A percentile compares a stretch with the other conserved stretches of the same genome.
Evolutionary conservation across 2,797 vertebrate species (phyloP).

Genomic region (Carcharodon carcharias): DNA sequence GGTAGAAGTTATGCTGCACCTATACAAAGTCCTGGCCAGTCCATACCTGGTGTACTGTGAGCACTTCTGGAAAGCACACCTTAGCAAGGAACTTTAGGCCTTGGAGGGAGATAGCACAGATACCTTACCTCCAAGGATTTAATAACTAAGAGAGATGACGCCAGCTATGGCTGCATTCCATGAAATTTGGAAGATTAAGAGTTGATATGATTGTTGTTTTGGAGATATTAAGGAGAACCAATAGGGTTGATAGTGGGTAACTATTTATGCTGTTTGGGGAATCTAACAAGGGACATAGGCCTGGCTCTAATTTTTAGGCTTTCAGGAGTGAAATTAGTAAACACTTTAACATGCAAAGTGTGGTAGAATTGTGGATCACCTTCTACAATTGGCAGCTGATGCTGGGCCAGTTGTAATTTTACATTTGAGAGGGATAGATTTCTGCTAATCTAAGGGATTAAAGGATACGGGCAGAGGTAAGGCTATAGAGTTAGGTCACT

Average conservation of each 20-base stretch:
- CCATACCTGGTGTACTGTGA: no score
- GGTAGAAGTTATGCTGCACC: no score
- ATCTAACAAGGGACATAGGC: neutral
- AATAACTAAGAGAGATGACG: neutral
- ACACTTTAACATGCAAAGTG: neutral
- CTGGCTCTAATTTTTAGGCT: no score
- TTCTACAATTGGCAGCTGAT: neutral
- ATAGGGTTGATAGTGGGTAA: neutral
- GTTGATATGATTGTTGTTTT: neutral
- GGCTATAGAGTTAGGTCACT: neutral
- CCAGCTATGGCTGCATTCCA: neutral
- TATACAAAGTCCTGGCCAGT: no score
- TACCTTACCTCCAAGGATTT: neutral
- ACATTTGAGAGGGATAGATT: neutral
- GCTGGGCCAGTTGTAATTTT: neutral
- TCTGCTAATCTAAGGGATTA: neutral
- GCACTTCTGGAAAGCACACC: no score
- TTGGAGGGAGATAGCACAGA: neutral
- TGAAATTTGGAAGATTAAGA: neutral
- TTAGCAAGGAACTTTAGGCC: no score
- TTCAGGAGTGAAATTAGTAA: neutral
- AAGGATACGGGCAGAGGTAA: neutral
- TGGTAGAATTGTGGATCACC: neutral
- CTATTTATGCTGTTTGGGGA: neutral
- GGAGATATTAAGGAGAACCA: neutral